A percentile compares a stretch with the other conserved stretches of the same genome.
Evolutionary conservation across 2,113 vertebrate species (phyloP).

Genomic region (Callipepla squamata): DNA sequence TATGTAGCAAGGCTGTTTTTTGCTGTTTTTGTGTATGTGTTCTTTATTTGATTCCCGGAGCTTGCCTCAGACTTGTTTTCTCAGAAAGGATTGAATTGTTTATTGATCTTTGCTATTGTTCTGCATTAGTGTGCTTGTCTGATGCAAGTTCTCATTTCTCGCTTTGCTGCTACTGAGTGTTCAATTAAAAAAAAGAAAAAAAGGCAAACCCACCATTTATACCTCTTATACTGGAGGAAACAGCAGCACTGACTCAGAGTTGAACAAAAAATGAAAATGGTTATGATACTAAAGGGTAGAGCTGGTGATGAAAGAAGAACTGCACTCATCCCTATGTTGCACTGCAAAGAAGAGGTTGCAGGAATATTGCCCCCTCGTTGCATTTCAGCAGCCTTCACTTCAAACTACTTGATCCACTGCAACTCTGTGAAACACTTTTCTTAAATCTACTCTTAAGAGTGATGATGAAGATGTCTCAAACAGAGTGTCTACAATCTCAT

Average conservation of each 20-base stretch:
- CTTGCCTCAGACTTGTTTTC: conserved; percentile 23
- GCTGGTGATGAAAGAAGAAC: not conserved
- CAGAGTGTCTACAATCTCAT: not conserved
- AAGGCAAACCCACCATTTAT: not conserved
- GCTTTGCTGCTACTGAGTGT: not conserved
- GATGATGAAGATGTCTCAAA: not conserved
- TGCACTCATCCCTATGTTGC: rapidly evolving
- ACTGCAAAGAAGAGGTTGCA: not conserved
- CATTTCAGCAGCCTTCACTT: not conserved
- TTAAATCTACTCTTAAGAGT: not conserved
- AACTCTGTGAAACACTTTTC: not conserved
- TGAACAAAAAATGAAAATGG: not conserved
- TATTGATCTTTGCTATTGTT: conserved; percentile 37
- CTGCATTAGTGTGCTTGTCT: not conserved
- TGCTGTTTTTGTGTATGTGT: not conserved
- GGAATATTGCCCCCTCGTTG: not conserved
- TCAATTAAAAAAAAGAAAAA: not conserved
- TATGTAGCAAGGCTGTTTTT: not conserved
- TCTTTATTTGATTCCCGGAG: conserved; percentile 26
- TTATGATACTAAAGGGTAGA: not conserved
- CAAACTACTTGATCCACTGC: not conserved
- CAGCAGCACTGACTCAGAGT: not conserved
- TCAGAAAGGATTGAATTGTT: conserved; percentile 14
- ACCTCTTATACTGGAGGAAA: conserved; percentile 1
- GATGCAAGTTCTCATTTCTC: not conserved